Base-by-base conservation (phyloP, 2,797 vertebrate genomes). In the Scleropages formosus region DNA sequence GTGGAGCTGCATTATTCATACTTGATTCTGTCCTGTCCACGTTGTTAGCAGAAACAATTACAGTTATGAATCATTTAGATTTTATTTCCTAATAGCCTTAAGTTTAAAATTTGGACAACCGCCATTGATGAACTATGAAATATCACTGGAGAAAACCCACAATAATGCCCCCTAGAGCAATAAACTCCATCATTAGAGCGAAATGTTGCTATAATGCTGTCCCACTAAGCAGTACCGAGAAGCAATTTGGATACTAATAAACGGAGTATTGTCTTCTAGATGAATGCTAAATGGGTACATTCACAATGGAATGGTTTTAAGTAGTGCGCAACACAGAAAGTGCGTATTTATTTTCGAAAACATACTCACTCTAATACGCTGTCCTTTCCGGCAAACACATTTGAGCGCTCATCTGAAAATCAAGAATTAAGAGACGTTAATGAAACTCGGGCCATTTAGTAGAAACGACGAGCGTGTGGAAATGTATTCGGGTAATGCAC, bases 221-320 rank as follows among this genome's bases (percentile, higher is more conserved):
- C 66, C 46, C 47, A 69, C 66, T 49, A 49, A 53, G 47, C 12
- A 46, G 47, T 22, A 49, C 69, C 51, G 26, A 69, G 22, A 51
- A 24, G 47, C 15, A 47, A 20, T 24, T 24, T 51, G 49, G 44
- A 49, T 51, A 51, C 26, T 69, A 15, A 69, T 69, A 69, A 69
- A 69, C 46, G 20, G 31, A 39, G 31, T 39, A 39, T 39, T 20
- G n/a, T 47, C 44, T 69, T 69, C 44, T 69, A 49, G 66, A 69
- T 69, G 51, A 53, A 53, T 24, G 46, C 46, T 47, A 68, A 68
- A 51, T 46, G 20, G 51, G 24, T 47, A 15, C 20, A 22, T 68
- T 68, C 66, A 47, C 68, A 24, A 47, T 11, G 39, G 46, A 68
- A 68, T 68, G 51, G 12, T 47, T 20, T 67, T 67, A 39, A 46